phyloP scores from a whole-genome alignment of 1,140 invertebrate genomes.

The Agrilus planipennis region DNA sequence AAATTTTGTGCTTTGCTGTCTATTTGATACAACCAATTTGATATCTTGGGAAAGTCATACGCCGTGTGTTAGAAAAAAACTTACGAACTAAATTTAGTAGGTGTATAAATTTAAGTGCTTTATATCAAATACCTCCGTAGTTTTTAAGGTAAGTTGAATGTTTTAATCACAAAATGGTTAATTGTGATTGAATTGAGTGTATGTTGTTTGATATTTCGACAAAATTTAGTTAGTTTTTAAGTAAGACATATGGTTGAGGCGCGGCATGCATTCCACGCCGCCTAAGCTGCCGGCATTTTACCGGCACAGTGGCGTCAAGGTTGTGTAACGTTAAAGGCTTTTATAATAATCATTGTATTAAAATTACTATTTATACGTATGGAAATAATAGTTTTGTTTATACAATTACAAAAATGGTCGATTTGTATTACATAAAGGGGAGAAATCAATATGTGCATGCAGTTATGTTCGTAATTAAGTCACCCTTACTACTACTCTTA shows the following conservation, averaged over 20 bases:
- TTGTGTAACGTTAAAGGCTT: background rate
- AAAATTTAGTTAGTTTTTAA: constrained; percentile 1
- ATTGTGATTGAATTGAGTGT: background rate
- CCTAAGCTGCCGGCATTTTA: too few species aligned
- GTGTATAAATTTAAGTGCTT: constrained; percentile 4
- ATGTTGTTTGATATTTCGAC: background rate
- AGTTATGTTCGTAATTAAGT: background rate
- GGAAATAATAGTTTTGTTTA: background rate
- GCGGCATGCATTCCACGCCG: constrained; percentile 4
- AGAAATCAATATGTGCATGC: background rate
- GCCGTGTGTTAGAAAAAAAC: constrained; percentile 35
- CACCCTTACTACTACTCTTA: background rate
- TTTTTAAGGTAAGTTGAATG: constrained; percentile 2
- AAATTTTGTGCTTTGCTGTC: constrained; percentile 28
- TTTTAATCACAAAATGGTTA: background rate
- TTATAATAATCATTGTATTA: constrained; percentile 1
- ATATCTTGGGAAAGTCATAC: constrained; percentile 30
- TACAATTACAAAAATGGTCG: background rate
- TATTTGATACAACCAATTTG: constrained; percentile 23
- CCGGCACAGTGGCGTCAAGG: constrained; percentile 5
- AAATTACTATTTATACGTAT: background rate
- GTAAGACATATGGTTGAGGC: constrained; percentile 1
- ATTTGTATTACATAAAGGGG: background rate
- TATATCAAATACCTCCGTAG: background rate
- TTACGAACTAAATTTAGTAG: constrained; percentile 19